Percentiles rank a stretch among this genome's conserved stretches.
These are phyloP conservation scores for Drosophila austrosaltans DNA, from an alignment of 2,888 invertebrate genomes.

Conservation along the genomic window DNA sequence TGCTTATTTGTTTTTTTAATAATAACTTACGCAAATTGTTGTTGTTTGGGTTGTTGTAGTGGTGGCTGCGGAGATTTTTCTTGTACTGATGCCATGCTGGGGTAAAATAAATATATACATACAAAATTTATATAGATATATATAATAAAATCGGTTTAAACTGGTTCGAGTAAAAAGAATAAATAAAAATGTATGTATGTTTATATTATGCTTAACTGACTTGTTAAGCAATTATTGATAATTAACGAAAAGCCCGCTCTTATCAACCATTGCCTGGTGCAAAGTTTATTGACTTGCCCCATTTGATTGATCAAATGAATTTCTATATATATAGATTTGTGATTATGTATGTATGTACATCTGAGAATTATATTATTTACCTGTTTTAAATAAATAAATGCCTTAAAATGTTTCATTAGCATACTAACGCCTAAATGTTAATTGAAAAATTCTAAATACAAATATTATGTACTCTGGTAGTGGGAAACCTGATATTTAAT, in stretches of 20 bases:
- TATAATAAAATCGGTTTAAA: background rate
- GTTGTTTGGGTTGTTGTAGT: conserved; percentile 59
- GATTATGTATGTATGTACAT: background rate
- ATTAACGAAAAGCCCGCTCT: conserved; percentile 29
- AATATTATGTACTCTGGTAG: background rate
- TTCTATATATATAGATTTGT: conserved; percentile 14
- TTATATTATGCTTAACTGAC: conserved; percentile 20
- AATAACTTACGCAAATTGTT: conserved; percentile 79
- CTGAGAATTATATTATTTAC: conserved; percentile 17
- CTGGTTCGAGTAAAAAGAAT: background rate
- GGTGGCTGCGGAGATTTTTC: conserved; percentile 30
- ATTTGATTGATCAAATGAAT: conserved; percentile 29
- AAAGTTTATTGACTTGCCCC: conserved; percentile 54
- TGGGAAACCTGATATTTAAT: background rate
- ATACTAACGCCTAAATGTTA: conserved; percentile 48
- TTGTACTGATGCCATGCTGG: conserved; percentile 61
- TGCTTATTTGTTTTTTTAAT: conserved; percentile 42
- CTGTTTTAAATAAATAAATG: conserved; percentile 26
- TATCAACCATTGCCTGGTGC: conserved; percentile 17
- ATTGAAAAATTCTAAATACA: background rate
- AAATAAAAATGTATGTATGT: background rate
- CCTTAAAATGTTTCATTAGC: conserved; percentile 44
- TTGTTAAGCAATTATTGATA: conserved; percentile 26
- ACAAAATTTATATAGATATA: conserved; percentile 15
- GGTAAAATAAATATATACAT: conserved; percentile 31